Percentiles rank a stretch among this genome's conserved stretches.
These are phyloP conservation scores for Daubentonia madagascariensis DNA, from an alignment of 2,113 vertebrate genomes.

Conservation along the genomic window DNA sequence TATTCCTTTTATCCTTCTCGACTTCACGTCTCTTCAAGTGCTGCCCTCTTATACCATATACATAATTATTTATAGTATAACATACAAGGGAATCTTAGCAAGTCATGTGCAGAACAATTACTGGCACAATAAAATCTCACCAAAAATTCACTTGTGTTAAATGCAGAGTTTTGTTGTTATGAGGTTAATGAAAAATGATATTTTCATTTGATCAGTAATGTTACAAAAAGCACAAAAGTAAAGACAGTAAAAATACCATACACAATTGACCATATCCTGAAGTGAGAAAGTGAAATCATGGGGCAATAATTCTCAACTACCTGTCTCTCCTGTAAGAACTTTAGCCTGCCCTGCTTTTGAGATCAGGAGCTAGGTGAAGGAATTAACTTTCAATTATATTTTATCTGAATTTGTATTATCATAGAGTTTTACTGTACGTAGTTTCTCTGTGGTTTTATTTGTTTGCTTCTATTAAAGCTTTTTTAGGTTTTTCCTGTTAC, in stretches of 20 bases:
- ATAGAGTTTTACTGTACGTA: background rate
- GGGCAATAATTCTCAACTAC: background rate
- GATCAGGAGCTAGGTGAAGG: background rate
- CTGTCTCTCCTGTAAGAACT: background rate
- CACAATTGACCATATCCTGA: background rate
- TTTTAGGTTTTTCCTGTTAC: constrained; percentile 12
- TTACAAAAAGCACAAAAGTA: background rate
- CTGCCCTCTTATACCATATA: background rate
- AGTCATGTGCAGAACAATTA: background rate
- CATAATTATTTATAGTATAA: constrained; percentile 18
- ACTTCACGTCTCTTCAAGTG: background rate
- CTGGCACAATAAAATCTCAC: background rate
- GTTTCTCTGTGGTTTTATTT: background rate
- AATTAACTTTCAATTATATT: background rate
- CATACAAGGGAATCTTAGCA: background rate
- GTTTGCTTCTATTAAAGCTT: background rate
- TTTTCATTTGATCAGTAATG: constrained; percentile 4
- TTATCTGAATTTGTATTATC: background rate
- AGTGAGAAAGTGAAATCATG: background rate
- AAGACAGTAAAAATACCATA: background rate
- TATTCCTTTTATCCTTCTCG: background rate
- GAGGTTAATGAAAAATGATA: background rate
- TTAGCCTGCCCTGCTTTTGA: background rate
- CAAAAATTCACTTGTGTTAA: background rate
- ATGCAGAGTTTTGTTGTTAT: background rate